These are phyloP conservation scores for Indicator indicator DNA, from an alignment of 2,113 vertebrate species.

Conservation along the genomic window DNA sequence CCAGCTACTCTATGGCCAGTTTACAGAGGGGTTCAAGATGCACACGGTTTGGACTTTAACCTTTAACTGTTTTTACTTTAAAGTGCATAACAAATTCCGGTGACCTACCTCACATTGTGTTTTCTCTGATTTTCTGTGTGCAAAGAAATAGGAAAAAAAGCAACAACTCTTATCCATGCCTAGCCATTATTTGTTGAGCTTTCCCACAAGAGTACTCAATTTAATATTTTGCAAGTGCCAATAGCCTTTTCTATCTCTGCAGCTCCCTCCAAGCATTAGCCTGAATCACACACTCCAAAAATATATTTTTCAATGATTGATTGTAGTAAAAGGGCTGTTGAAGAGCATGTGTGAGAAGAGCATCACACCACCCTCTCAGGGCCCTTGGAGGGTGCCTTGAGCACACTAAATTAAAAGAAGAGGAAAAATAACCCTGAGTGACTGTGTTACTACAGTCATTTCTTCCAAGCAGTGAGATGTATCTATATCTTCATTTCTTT, in stretches of 20 bases:
- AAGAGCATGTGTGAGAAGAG: conserved; percentile 27
- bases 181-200: neutral
- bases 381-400: conserved; percentile 33
- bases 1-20: neutral
- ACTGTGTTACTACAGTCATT: neutral
- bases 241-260: conserved; percentile 28
- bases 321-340: conserved; percentile 33
- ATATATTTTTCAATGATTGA: conserved; percentile 48
- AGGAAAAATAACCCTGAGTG: conserved; percentile 23
- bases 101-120: neutral
- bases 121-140: neutral
- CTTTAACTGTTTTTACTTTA: neutral
- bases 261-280: conserved; percentile 44
- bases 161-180: neutral
- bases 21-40: neutral
- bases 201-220: conserved; percentile 8
- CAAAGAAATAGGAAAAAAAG: neutral
- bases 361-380: conserved; percentile 41
- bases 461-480: neutral
- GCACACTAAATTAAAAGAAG: conserved; percentile 40
- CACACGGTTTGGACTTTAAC: neutral
- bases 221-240: conserved; percentile 53
- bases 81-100: neutral
- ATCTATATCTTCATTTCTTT: neutral
- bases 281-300: neutral